Evolutionary conservation across 2,797 vertebrate species (phyloP).

Genomic region (Arvicola amphibius): DNA sequence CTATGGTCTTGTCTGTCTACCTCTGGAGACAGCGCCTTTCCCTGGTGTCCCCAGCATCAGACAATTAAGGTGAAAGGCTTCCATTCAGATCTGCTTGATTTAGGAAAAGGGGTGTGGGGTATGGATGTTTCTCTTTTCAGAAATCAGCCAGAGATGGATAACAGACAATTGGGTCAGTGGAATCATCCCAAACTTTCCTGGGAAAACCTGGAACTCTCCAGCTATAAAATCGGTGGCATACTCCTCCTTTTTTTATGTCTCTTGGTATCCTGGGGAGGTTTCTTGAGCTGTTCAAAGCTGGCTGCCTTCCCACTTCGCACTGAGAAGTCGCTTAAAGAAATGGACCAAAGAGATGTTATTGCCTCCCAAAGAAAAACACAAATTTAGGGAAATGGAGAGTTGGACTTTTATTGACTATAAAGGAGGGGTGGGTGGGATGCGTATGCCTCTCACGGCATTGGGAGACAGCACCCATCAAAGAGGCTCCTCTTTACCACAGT

Average conservation of each 20-base stretch:
- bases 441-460: neutral
- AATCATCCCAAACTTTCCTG: conserved; percentile 46
- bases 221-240: neutral
- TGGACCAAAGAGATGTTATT: neutral
- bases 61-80: neutral
- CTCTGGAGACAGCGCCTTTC: neutral
- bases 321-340: conserved; percentile 51
- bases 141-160: neutral
- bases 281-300: conserved; percentile 7
- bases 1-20: neutral
- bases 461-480: neutral
- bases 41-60: neutral
- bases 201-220: conserved; percentile 53
- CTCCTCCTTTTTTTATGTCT: conserved; percentile 41
- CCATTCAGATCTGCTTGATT: neutral
- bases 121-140: neutral
- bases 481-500: neutral
- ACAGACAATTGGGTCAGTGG: neutral
- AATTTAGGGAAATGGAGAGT: neutral
- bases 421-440: neutral
- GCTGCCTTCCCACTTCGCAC: accelerated
- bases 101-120: conserved; percentile 68
- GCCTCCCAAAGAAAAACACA: conserved; percentile 37
- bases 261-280: conserved; percentile 24
- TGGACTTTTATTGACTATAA: conserved; percentile 23